Evolutionary conservation across 2,113 vertebrate species (phyloP), one percentile per base, ranked within the genome.

Genomic region (Mirza zaza): DNA sequence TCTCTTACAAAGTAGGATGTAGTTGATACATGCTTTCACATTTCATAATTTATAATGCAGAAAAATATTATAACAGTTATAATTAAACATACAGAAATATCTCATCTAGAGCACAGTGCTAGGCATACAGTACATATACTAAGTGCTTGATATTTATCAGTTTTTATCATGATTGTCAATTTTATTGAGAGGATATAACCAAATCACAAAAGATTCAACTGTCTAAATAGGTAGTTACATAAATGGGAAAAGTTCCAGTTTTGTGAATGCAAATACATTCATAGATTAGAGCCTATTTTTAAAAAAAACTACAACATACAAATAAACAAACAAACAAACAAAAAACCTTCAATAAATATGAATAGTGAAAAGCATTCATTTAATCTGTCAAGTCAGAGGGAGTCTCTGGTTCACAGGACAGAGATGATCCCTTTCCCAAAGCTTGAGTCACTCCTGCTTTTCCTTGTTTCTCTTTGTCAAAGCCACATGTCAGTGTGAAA

Each of bases 151-250:
- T 80, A 75, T 63, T 87, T 39, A 88, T 50, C 71, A 67, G 32
- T 77, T 91, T 87, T 89, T 86, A 90, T 63, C 8, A 77, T 3
- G 52, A 70, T 25, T 70, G 27, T 25, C 85, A 73, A 48, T 84
- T 90, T 97, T 92, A 87, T 57, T 63, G 48, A 83, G n/a, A 97
- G 14, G 18, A 36, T 87, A 80, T 52, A 84, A 90, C 18, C 71
- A 94, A 92, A 95, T 57, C 52, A 95, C 50, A 87, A 91, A 96
- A 87, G 21, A 81, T 80, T 71, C n/a, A 61, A 55, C 23, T 90
- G 12, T 90, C 55, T 76, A 61, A 95, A 92, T 3, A 92, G 90
- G 55, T 61, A 91, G 55, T 17, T 81, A 13, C n/a, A 87, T 29
- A 87, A 79, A 87, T 29, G 80, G 29, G n/a, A 45, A 89, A 75